These are phyloP conservation scores for Albula glossodonta DNA, from an alignment of 2,113 vertebrate species.

Conservation along the genomic window DNA sequence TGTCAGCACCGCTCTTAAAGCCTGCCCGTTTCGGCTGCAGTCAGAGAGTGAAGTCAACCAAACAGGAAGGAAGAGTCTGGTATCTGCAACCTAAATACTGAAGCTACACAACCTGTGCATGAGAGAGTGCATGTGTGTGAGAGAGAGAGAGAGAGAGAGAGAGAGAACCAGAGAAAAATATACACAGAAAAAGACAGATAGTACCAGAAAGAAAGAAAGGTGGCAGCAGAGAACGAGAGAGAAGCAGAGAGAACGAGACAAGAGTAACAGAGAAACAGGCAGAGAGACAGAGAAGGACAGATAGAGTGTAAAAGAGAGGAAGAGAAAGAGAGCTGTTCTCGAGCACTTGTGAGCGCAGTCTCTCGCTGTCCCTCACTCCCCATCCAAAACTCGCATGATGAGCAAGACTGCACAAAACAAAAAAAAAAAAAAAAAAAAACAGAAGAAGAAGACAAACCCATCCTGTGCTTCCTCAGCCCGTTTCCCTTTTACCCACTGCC, in stretches of 20 bases:
- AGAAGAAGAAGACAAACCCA: background rate
- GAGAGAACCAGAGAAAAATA: constrained; percentile 1
- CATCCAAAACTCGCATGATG: background rate
- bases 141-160: constrained; percentile 2
- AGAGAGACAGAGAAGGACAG: constrained; percentile 10
- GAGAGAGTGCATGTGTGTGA: background rate
- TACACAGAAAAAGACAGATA: background rate
- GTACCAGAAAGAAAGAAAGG: background rate
- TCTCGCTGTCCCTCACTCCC: background rate
- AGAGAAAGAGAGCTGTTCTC: background rate
- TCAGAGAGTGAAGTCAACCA: constrained; percentile 11
- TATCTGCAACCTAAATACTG: constrained; percentile 12
- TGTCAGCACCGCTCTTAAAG: too few species aligned
- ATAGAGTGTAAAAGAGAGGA: constrained; percentile 24
- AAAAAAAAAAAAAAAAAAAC: background rate
- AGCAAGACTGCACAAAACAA: too few species aligned
- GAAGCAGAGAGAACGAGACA: background rate
- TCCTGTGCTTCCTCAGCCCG: background rate
- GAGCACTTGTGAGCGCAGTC: background rate
- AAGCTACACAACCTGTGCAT: constrained; percentile 2
- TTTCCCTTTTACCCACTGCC: background rate
- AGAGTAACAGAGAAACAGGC: background rate
- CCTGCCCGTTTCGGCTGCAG: background rate
- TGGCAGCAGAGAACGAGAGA: constrained; percentile 21
- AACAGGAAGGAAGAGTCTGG: constrained; percentile 39